Evolutionary conservation across 2,797 vertebrate species (phyloP), one percentile per base, ranked within the genome.

Genomic region (Pipistrellus nathusii): DNA sequence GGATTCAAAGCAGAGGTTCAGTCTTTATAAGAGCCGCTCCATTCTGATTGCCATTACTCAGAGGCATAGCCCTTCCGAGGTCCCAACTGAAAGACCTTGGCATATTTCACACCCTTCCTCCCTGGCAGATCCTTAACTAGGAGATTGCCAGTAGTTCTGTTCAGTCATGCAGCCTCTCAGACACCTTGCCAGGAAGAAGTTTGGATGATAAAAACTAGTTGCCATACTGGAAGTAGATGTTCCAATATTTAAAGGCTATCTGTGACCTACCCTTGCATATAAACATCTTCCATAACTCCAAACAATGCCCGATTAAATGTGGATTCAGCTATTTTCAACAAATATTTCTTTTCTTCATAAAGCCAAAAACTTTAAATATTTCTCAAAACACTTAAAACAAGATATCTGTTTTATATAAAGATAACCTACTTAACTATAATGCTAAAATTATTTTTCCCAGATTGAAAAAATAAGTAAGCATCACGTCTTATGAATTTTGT

Each of bases 381-480:
- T 87, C 53, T 68, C 21, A 38, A 78, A 90, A 93, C 3, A 55
- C 41, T 87, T 59, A 72, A 35, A 55, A 72, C 21, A 73, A 73
- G 17, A n/a, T 78, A 82, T 46, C 11, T 48, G 11, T 73, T 85
- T 80, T 73, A 46, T 35, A 51, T 41, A 69, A 87, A 85, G 23
- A 64, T 38, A 51, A 83, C 20, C 59, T 80, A 20, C 15, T 83
- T 72, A 46, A 59, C 55, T 62, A 38, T 62, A 81, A 78, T 87
- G 46, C 30, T 91, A 80, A 73, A 88, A 64, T 78, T 92, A 73
- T 57, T 91, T 94, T 85, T 57, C 13, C 15, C 27, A 64, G 8
- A 91, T 62, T 81, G 55, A 38, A 82, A 75, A 96, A 88, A 66
- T 30, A 83, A 72, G 9, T 30, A 85, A 77, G 48, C 18, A 82